A percentile compares a stretch with the other conserved stretches of the same genome.
phyloP scores from a whole-genome alignment of 2,797 vertebrate species.

The Anguilla megastoma region DNA sequence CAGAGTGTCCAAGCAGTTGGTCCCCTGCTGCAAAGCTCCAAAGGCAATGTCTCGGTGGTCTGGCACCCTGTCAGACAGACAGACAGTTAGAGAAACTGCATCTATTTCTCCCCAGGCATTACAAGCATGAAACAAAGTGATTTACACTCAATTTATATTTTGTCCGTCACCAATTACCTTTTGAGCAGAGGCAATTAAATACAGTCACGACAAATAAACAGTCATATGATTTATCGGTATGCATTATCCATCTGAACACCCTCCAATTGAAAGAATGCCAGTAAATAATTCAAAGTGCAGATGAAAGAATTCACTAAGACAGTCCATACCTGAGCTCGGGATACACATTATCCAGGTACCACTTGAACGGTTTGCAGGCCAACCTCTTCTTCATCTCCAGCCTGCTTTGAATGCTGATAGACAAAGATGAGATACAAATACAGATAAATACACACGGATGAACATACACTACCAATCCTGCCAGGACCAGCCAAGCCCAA shows the following conservation, averaged over 20 bases:
- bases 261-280: not conserved
- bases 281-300: too few relatives aligned
- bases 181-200: too few relatives aligned
- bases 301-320: too few relatives aligned
- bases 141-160: too few relatives aligned
- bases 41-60: conserved; percentile 99
- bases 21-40: conserved; percentile 95
- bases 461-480: conserved; percentile 11
- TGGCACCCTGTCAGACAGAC: conserved; percentile 78
- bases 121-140: too few relatives aligned
- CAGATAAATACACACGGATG: conserved; percentile 10
- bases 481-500: too few relatives aligned
- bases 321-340: conserved; percentile 85
- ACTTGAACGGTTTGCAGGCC: conserved; percentile 92
- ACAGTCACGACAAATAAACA: too few relatives aligned
- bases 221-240: too few relatives aligned
- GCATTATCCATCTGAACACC: not conserved
- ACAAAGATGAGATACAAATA: not conserved
- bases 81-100: too few relatives aligned
- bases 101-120: too few relatives aligned
- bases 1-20: conserved; percentile 96
- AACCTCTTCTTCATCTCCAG: conserved; percentile 93
- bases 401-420: conserved; percentile 82
- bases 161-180: too few relatives aligned
- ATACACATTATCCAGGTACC: conserved; percentile 98